Evolutionary conservation across 2,888 invertebrate species (phyloP).

Genomic region (Rhyacophila evoluta): DNA sequence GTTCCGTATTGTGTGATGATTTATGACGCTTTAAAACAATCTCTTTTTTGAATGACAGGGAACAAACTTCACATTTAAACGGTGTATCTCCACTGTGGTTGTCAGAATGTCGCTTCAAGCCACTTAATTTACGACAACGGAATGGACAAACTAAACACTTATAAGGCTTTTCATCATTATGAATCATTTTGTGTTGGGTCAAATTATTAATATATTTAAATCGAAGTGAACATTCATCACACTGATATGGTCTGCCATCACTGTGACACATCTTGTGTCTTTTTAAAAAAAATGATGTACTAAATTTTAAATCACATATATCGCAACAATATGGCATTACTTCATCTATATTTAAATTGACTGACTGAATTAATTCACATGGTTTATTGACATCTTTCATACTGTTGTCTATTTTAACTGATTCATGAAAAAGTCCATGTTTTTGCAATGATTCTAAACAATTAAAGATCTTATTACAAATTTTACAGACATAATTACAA

Average conservation of each 20-base stretch:
- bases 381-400: too few relatives aligned
- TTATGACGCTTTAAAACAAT: background rate
- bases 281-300: background rate
- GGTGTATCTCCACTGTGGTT: background rate
- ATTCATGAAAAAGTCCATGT: background rate
- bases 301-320: background rate
- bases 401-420: too few relatives aligned
- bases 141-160: background rate
- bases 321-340: background rate
- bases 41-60: background rate
- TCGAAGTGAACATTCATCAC: background rate
- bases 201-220: background rate
- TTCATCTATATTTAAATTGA: background rate
- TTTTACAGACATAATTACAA: background rate
- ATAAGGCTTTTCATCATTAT: background rate
- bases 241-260: background rate
- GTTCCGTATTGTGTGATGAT: background rate
- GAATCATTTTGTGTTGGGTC: background rate
- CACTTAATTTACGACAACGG: background rate
- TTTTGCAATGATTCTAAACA: background rate
- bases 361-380: too few relatives aligned
- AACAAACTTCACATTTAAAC: background rate
- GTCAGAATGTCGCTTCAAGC: background rate
- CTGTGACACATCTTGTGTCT: background rate
- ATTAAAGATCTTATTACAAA: background rate